Percentiles rank a stretch among this genome's conserved stretches.
Evolutionary conservation across 2,888 invertebrate species (phyloP).

Genomic region (Cerastis leucographa): DNA sequence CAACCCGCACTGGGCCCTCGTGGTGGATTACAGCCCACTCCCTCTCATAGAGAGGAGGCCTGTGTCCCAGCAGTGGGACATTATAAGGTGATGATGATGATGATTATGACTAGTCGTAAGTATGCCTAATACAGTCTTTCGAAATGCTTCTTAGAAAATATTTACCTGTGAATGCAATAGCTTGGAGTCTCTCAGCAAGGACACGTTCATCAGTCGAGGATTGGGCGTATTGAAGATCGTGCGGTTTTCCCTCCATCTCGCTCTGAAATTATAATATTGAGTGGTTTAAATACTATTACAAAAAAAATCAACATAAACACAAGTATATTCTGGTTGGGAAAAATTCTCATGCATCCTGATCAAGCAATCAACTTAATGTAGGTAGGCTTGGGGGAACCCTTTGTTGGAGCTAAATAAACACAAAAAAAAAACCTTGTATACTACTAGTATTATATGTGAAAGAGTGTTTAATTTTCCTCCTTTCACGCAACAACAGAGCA

Average conservation of each 20-base stretch:
- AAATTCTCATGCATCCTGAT: background rate
- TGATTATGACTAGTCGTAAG: background rate
- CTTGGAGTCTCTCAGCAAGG: conserved; percentile 95
- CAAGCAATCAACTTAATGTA: background rate
- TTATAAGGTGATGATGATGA: too few relatives aligned
- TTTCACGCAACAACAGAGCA: background rate
- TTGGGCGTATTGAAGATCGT: conserved; percentile 98
- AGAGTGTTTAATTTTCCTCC: background rate
- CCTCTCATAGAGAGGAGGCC: too few relatives aligned
- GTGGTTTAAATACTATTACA: background rate
- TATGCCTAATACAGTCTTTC: background rate
- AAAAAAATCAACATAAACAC: background rate
- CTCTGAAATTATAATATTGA: conserved; percentile 90
- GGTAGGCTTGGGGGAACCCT: too few relatives aligned
- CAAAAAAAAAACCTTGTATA: too few relatives aligned
- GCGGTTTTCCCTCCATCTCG: conserved; percentile 97
- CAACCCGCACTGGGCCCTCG: too few relatives aligned
- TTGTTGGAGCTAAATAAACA: too few relatives aligned
- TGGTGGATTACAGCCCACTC: too few relatives aligned
- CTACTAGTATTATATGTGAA: background rate
- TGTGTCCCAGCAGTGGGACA: too few relatives aligned
- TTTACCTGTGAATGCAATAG: conserved; percentile 92
- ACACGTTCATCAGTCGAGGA: conserved; percentile 98
- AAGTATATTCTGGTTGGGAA: background rate
- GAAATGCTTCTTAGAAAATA: background rate